Percentiles rank a stretch among this genome's conserved stretches.
These are phyloP conservation scores for Punctoribates punctum DNA, from an alignment of 2,888 invertebrate species.

Conservation along the genomic window DNA sequence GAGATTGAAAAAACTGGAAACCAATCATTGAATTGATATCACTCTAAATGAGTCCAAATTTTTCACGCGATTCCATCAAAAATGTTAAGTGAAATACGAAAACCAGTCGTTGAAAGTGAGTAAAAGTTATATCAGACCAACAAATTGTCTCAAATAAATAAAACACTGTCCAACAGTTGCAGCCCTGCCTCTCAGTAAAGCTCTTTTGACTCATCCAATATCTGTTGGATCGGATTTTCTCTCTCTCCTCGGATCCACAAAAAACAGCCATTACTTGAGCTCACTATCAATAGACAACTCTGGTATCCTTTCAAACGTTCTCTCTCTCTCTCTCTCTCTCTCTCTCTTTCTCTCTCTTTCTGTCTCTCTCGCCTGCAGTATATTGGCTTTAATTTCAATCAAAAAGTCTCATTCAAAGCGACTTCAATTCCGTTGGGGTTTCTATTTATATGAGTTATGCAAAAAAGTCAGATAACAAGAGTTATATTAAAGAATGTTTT, in stretches of 20 bases:
- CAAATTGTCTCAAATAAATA: background rate
- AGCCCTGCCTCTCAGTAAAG: background rate
- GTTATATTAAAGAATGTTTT: no score
- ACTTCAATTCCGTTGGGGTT: no score
- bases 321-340: background rate
- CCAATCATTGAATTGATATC: background rate
- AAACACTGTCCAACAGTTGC: background rate
- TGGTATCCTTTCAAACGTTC: background rate
- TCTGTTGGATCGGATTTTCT: background rate
- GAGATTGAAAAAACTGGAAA: background rate
- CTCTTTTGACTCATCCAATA: background rate
- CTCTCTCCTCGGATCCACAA: background rate
- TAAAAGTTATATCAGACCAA: background rate
- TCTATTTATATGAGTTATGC: no score
- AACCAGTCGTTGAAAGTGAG: constrained; percentile 13
- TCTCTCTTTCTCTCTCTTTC: background rate
- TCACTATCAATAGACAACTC: background rate
- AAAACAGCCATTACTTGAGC: background rate
- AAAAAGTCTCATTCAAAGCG: no score
- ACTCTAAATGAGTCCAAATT: background rate
- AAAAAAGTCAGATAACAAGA: no score
- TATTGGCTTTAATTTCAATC: background rate
- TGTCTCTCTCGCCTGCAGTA: background rate
- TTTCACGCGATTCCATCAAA: background rate
- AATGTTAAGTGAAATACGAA: background rate